Conservation (phyloP, 2,888 invertebrate species). For the Anoplius nigerrimus region DNA sequence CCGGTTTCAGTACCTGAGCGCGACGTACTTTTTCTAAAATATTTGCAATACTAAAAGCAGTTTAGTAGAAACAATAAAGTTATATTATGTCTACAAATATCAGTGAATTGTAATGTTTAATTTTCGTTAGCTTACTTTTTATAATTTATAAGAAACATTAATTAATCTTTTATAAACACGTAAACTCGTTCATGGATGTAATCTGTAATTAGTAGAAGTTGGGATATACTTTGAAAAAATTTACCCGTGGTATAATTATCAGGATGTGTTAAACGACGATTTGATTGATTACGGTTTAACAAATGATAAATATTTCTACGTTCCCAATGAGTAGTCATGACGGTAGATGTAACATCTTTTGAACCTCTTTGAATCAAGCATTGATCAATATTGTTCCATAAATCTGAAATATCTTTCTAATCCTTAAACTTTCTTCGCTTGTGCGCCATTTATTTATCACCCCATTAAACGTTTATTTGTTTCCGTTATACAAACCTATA, state of each 20-base stretch:
- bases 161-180: too few relatives aligned
- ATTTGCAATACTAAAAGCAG: too few relatives aligned
- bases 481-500: neutral
- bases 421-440: constrained; percentile 44
- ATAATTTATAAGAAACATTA: too few relatives aligned
- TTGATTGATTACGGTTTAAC: constrained; percentile 32
- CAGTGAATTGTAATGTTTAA: neutral
- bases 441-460: neutral
- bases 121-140: constrained; percentile 1
- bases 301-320: constrained; percentile 59
- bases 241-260: neutral
- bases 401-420: constrained; percentile 46
- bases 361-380: neutral
- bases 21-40: too few relatives aligned
- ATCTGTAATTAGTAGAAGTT: too few relatives aligned
- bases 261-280: too few relatives aligned
- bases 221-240: too few relatives aligned
- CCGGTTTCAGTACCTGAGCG: too few relatives aligned
- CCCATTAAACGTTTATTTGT: neutral
- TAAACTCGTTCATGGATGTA: too few relatives aligned
- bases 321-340: constrained; percentile 47
- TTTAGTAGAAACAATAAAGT: too few relatives aligned
- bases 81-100: too few relatives aligned
- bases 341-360: constrained; percentile 15
- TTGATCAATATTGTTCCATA: neutral